These are phyloP conservation scores for Crocodylus rhombifer DNA, from an alignment of 2,797 vertebrate species.

Conservation along the genomic window DNA sequence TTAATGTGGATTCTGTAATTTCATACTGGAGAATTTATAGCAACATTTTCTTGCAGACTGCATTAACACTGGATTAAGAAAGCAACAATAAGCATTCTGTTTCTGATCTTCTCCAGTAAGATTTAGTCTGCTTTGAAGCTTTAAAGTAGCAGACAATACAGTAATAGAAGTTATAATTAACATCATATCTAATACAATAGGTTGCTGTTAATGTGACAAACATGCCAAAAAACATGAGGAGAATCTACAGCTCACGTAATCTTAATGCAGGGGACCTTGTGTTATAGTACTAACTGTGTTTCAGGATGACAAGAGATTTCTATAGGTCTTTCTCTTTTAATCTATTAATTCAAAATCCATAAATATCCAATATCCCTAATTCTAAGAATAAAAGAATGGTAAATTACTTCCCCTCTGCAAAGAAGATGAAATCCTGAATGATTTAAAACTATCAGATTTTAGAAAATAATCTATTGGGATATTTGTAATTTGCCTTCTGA, in stretches of 20 bases:
- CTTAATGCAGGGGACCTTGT: slow-evolving; percentile 18
- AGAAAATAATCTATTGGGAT: neutral
- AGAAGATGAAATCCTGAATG: neutral
- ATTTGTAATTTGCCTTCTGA: neutral
- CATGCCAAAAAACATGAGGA: neutral
- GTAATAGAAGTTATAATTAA: slow-evolving; percentile 37
- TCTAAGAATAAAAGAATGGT: neutral
- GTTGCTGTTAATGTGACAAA: slow-evolving; percentile 24
- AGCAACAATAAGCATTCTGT: slow-evolving; percentile 19
- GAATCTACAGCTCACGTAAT: neutral
- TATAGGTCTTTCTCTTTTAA: neutral
- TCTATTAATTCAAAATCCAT: slow-evolving; percentile 4
- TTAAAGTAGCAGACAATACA: neutral
- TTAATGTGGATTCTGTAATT: neutral
- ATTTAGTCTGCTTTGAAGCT: slow-evolving; percentile 36
- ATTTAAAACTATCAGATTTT: neutral
- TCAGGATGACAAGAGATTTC: neutral
- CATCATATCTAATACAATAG: neutral
- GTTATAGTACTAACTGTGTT: slow-evolving; percentile 22
- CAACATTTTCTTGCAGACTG: neutral
- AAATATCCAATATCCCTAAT: fast-evolving
- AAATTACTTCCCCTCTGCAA: neutral
- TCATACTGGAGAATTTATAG: neutral
- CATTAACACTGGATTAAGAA: slow-evolving; percentile 32
- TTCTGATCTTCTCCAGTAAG: slow-evolving; percentile 36